phyloP scores from a whole-genome alignment of 2,888 invertebrate species.

The Drosophila pegasa region DNA sequence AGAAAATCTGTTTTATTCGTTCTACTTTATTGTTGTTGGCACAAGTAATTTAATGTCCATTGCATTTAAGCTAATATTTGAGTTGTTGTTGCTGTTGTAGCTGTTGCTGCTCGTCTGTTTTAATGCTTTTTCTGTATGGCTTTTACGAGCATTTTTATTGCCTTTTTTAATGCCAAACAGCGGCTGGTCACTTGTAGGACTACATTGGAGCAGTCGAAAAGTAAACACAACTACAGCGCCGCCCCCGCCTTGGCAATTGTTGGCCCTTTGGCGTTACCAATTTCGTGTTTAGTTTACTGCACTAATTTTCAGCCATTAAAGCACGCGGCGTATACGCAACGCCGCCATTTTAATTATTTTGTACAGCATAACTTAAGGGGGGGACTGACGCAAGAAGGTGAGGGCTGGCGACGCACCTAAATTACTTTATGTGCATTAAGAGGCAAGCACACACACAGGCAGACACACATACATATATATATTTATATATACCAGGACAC shows the following conservation, averaged over 20 bases:
- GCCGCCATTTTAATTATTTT: slow-evolving; percentile 65
- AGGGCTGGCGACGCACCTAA: slow-evolving; percentile 21
- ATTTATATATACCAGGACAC: too few relatives aligned
- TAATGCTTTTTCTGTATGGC: slow-evolving; percentile 56
- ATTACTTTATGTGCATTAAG: slow-evolving; percentile 41
- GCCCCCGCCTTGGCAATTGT: slow-evolving; percentile 19
- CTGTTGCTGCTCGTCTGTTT: slow-evolving; percentile 36
- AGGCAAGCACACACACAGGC: slow-evolving; percentile 7
- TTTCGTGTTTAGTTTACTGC: slow-evolving; percentile 60
- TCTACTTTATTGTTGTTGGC: slow-evolving; percentile 71
- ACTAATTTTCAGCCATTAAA: slow-evolving; percentile 73
- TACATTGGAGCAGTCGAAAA: slow-evolving; percentile 15
- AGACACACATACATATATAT: not conserved
- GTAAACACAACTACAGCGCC: slow-evolving; percentile 18
- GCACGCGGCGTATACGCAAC: slow-evolving; percentile 44
- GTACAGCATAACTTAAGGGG: slow-evolving; percentile 36
- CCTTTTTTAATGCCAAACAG: slow-evolving; percentile 70
- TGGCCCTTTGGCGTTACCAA: slow-evolving; percentile 40
- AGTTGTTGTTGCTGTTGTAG: slow-evolving; percentile 44
- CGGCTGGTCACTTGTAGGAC: slow-evolving; percentile 56
- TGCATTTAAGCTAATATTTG: slow-evolving; percentile 78
- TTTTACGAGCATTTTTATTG: slow-evolving; percentile 76
- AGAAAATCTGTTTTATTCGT: slow-evolving; percentile 79
- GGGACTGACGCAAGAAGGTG: too few relatives aligned
- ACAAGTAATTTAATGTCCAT: slow-evolving; percentile 75